A percentile compares a stretch with the other conserved stretches of the same genome.
Conservation (phyloP, 2,888 invertebrate species). For the Eupithecia exiguata region DNA sequence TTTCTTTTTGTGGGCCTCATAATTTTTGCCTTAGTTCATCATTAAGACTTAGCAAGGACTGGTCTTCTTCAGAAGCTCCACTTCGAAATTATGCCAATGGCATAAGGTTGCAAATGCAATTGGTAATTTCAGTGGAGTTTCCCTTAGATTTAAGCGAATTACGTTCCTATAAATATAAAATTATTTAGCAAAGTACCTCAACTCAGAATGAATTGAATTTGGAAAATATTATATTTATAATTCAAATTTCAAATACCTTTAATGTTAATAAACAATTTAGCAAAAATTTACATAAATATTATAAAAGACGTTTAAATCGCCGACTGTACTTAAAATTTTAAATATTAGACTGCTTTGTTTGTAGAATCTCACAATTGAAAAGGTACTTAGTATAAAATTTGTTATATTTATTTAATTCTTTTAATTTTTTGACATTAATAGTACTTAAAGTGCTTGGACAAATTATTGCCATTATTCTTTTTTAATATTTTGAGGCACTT, state of each 20-base stretch:
- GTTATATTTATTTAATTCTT: conserved; percentile 33
- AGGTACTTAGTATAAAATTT: conserved; percentile 40
- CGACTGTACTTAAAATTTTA: conserved; percentile 38
- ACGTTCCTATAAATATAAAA: conserved; percentile 73
- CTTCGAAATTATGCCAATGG: neutral
- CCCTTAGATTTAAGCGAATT: conserved; percentile 56
- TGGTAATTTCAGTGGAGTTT: conserved; percentile 25
- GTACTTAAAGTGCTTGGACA: conserved; percentile 13
- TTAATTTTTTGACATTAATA: conserved; percentile 13
- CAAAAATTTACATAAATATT: conserved; percentile 4
- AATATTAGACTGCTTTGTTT: conserved; percentile 23
- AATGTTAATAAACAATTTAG: neutral
- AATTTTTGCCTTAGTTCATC: conserved; percentile 24
- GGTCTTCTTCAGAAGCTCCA: conserved; percentile 13
- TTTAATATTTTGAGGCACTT: conserved; percentile 29
- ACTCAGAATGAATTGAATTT: conserved; percentile 40
- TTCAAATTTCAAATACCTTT: neutral
- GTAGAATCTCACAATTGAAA: conserved; percentile 49
- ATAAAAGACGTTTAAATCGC: conserved; percentile 18
- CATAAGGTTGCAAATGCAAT: conserved; percentile 17
- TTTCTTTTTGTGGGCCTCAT: conserved; percentile 27
- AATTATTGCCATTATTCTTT: conserved; percentile 6
- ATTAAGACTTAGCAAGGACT: conserved; percentile 13
- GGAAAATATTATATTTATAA: conserved; percentile 15
- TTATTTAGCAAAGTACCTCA: conserved; percentile 61